phyloP scores from a whole-genome alignment of 2,113 vertebrate species.

The Sminthopsis crassicaudata region DNA sequence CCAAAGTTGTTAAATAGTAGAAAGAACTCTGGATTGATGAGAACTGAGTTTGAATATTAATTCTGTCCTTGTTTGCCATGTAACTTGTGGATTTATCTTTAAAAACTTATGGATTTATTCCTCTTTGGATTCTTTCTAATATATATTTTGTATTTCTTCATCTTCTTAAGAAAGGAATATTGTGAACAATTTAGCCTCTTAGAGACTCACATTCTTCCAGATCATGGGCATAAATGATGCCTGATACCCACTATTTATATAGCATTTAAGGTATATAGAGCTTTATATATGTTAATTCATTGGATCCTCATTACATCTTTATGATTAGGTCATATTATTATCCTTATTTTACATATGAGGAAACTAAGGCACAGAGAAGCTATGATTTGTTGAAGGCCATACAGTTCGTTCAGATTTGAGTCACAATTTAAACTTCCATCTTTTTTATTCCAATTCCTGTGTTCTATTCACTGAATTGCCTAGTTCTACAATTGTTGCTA shows the following conservation, averaged over 20 bases:
- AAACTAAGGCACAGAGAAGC: background rate
- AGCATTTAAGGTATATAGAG: background rate
- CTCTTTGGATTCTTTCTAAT: background rate
- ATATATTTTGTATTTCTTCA: background rate
- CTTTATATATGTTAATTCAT: background rate
- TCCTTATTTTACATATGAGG: background rate
- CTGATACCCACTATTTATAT: background rate
- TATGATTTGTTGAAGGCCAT: background rate
- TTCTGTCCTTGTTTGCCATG: background rate
- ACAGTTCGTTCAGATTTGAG: background rate
- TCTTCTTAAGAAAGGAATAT: background rate
- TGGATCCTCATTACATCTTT: background rate
- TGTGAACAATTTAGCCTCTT: background rate
- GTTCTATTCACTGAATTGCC: background rate
- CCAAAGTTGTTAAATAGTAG: background rate
- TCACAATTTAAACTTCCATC: background rate
- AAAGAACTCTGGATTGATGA: background rate
- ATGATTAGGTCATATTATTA: background rate
- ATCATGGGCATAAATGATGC: background rate
- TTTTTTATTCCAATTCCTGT: background rate
- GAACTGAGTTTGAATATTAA: background rate
- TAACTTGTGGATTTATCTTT: background rate
- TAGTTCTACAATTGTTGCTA: background rate
- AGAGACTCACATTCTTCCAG: background rate
- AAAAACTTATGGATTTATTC: background rate